Conservation (phyloP, 1,140 invertebrate species). For the Belonocnema kinseyi region DNA sequence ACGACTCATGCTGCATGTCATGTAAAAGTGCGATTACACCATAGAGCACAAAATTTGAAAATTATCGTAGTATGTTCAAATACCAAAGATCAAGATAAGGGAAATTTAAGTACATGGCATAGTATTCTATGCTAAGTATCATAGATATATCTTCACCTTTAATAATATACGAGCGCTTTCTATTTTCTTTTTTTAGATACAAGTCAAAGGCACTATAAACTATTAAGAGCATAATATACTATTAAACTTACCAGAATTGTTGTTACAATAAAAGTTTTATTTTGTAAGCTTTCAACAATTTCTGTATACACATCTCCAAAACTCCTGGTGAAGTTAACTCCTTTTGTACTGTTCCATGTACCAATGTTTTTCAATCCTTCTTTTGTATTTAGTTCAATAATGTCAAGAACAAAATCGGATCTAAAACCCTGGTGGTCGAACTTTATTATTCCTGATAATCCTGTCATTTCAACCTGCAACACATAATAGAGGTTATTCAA, state of each 20-base stretch:
- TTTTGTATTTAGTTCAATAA: constrained; percentile 88
- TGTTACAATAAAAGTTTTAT: constrained; percentile 94
- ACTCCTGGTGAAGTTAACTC: constrained; percentile 92
- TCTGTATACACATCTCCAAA: constrained; percentile 89
- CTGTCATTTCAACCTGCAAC: constrained; percentile 90
- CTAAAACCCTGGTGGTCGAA: constrained; percentile 96
- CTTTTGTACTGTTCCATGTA: constrained; percentile 91
- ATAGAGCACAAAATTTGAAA: too few species aligned
- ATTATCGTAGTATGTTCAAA: too few species aligned
- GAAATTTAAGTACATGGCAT: too few species aligned
- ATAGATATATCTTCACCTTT: too few species aligned
- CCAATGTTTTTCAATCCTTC: constrained; percentile 89
- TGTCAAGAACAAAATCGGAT: constrained; percentile 92
- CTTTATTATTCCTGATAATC: constrained; percentile 93
- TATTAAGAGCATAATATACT: not conserved
- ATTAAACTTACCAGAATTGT: constrained; percentile 88
- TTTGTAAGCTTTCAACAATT: constrained; percentile 91
- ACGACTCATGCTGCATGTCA: too few species aligned
- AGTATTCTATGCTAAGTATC: too few species aligned
- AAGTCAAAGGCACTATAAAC: too few species aligned
- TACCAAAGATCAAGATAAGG: too few species aligned
- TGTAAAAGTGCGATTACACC: too few species aligned
- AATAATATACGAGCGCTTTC: too few species aligned
- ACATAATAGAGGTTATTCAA: constrained; percentile 29
- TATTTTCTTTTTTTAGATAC: too few species aligned